Percentiles rank a stretch among this genome's conserved stretches.
Evolutionary conservation across 2,113 vertebrate species (phyloP).

Genomic region (Pangasianodon gigas): DNA sequence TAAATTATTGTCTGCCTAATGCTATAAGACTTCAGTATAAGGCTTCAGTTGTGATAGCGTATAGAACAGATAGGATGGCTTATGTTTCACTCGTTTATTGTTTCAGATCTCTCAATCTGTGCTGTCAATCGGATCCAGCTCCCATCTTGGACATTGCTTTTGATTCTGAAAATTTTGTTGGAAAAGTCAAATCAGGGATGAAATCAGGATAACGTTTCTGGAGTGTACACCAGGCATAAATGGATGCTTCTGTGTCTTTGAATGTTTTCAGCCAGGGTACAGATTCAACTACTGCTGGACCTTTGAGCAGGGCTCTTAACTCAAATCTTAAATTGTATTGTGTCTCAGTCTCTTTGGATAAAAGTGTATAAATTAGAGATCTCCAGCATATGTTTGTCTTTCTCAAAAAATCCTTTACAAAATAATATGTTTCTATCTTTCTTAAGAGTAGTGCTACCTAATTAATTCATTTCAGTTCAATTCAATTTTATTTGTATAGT

Average conservation of each 20-base stretch:
- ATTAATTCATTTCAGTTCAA: too few species aligned
- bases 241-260: not conserved
- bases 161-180: not conserved
- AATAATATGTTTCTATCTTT: too few species aligned
- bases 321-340: not conserved
- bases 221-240: not conserved
- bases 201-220: not conserved
- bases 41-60: too few species aligned
- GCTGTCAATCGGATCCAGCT: not conserved
- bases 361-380: not conserved
- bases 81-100: not conserved
- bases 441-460: too few species aligned
- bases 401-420: too few species aligned
- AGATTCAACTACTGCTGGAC: too few species aligned
- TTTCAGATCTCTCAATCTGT: not conserved
- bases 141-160: not conserved
- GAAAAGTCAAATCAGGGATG: not conserved
- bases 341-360: not conserved
- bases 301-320: not conserved
- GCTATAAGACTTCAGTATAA: too few species aligned
- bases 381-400: not conserved
- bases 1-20: not conserved
- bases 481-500: too few species aligned
- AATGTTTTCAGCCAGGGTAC: not conserved
- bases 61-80: not conserved